Conservation (phyloP, 2,888 invertebrate species). For the Antheraea yamamai region DNA sequence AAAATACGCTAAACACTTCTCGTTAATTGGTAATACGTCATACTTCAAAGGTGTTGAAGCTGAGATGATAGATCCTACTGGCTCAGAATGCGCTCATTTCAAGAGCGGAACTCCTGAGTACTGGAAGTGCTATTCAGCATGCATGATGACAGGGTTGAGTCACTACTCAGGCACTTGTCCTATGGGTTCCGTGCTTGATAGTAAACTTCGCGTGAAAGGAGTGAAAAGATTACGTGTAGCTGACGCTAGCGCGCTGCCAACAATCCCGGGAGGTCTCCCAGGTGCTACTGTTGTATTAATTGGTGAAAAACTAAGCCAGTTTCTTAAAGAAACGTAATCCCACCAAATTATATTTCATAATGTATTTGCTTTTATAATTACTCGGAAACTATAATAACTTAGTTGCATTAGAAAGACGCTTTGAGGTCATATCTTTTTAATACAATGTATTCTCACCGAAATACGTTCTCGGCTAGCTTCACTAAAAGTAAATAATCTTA, state of each 20-base stretch:
- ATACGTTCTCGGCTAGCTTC: too few relatives aligned
- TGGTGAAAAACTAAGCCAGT: constrained; percentile 72
- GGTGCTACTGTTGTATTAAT: constrained; percentile 90
- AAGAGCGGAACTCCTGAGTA: constrained; percentile 28
- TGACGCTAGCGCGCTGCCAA: constrained; percentile 89
- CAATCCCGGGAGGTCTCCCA: constrained; percentile 86
- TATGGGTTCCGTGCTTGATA: constrained; percentile 40
- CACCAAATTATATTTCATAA: not conserved
- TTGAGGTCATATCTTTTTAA: not conserved
- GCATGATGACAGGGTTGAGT: constrained; percentile 27
- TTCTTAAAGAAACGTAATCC: constrained; percentile 25
- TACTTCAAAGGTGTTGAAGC: constrained; percentile 28
- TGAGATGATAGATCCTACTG: constrained; percentile 24
- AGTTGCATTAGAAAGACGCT: not conserved
- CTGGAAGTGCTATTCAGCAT: constrained; percentile 34
- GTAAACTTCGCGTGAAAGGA: constrained; percentile 31
- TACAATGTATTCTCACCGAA: not conserved
- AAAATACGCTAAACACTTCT: constrained; percentile 26
- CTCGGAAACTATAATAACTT: not conserved
- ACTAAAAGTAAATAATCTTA: too few relatives aligned
- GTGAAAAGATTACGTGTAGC: constrained; percentile 79
- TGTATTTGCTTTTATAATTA: not conserved
- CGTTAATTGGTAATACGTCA: constrained; percentile 27
- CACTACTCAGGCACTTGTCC: constrained; percentile 38
- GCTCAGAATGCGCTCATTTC: constrained; percentile 22